Evolutionary conservation across 2,113 vertebrate species (phyloP).

Genomic region (Psittacula cyanocephala): DNA sequence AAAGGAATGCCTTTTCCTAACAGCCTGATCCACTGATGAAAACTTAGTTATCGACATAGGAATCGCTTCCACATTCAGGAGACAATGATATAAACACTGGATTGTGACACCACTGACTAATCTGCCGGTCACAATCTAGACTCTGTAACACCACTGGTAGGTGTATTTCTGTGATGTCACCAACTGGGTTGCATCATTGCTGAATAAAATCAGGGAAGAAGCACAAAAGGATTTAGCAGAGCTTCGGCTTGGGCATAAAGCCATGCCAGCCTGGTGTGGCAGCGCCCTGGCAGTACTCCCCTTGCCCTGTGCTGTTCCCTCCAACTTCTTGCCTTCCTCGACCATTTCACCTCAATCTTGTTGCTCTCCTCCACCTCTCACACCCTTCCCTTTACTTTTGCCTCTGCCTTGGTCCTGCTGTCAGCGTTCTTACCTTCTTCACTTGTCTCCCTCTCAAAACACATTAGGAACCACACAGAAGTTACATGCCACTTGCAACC

Average conservation of each 20-base stretch:
- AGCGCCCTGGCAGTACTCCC: background rate
- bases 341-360: background rate
- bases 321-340: background rate
- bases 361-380: background rate
- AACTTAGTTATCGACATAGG: background rate
- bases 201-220: conserved; percentile 19
- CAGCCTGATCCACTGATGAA: background rate
- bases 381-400: background rate
- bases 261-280: background rate
- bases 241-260: background rate
- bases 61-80: conserved; percentile 27
- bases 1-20: background rate
- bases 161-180: conserved; percentile 47
- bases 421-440: background rate
- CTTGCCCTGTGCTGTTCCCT: background rate
- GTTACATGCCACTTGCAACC: accelerated
- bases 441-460: accelerated
- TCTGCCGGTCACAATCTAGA: conserved; percentile 39
- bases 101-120: conserved; percentile 45
- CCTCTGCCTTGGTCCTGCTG: background rate
- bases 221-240: background rate
- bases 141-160: conserved; percentile 25
- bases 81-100: conserved; percentile 32
- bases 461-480: accelerated
- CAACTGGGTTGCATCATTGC: background rate